Percentiles rank a stretch among this genome's conserved stretches.
Conservation (phyloP, 2,113 vertebrate species). For the Scophthalmus maximus region DNA sequence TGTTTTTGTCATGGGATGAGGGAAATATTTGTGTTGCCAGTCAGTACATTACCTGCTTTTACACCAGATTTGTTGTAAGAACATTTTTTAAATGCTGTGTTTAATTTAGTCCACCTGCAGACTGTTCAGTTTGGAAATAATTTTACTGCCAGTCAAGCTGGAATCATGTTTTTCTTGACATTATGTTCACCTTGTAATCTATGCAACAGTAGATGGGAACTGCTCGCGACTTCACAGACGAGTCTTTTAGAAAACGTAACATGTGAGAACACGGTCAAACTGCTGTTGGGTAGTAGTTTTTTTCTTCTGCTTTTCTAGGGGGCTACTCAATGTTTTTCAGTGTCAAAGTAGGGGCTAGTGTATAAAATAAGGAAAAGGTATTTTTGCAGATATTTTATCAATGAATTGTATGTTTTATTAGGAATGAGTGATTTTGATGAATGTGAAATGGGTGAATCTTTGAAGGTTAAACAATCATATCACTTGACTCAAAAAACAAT, state of each 20-base stretch:
- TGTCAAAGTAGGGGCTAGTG: slow-evolving; percentile 52
- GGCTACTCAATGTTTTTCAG: slow-evolving; percentile 38
- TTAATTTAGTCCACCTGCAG: slow-evolving; percentile 9
- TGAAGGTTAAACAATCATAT: slow-evolving; percentile 69
- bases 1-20: slow-evolving; percentile 18
- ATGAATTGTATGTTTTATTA: slow-evolving; percentile 73
- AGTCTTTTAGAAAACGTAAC: slow-evolving; percentile 10
- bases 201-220: slow-evolving; percentile 66
- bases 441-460: slow-evolving; percentile 59
- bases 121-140: not conserved
- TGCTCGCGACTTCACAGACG: not conserved
- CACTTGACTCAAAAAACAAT: slow-evolving; percentile 50
- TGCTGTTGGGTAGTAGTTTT: slow-evolving; percentile 26
- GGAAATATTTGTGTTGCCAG: not conserved
- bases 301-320: slow-evolving; percentile 32
- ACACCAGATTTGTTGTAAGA: slow-evolving; percentile 16
- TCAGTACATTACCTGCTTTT: slow-evolving; percentile 7
- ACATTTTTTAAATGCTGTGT: slow-evolving; percentile 35
- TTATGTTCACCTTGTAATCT: slow-evolving; percentile 44
- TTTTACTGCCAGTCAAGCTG: slow-evolving; percentile 15
- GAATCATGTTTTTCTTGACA: slow-evolving; percentile 8
- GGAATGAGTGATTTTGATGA: slow-evolving; percentile 72
- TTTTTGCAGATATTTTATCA: slow-evolving; percentile 78
- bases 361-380: slow-evolving; percentile 70
- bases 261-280: slow-evolving; percentile 13